Evolutionary conservation across 2,113 vertebrate genomes (phyloP).

Genomic region (Eclectus roratus): DNA sequence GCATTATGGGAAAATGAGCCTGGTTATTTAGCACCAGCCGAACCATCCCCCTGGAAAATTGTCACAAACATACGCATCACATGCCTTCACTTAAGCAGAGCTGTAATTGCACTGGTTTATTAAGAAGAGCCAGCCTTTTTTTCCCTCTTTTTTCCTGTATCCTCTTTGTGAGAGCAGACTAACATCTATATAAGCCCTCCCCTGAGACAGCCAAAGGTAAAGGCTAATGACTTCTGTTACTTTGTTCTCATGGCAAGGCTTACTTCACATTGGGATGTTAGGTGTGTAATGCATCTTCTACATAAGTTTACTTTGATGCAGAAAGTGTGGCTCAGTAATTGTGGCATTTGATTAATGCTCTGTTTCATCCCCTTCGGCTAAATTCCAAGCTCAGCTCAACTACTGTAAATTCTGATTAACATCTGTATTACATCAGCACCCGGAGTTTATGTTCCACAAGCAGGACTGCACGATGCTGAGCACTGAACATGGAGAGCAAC

Average conservation of each 20-base stretch:
- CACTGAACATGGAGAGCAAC: neutral
- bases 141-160: neutral
- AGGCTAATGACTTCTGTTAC: neutral
- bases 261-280: neutral
- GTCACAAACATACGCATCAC: slow-evolving; percentile 73
- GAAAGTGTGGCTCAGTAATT: neutral
- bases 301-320: neutral
- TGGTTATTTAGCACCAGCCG: slow-evolving; percentile 67
- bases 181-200: neutral
- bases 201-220: neutral
- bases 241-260: neutral
- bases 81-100: slow-evolving; percentile 64
- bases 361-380: neutral
- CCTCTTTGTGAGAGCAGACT: neutral
- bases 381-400: slow-evolving; percentile 2
- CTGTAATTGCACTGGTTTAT: slow-evolving; percentile 63
- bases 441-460: neutral
- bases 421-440: slow-evolving; percentile 19
- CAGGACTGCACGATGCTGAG: neutral
- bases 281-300: neutral
- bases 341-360: neutral
- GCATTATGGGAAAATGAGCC: slow-evolving; percentile 77
- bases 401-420: slow-evolving; percentile 28
- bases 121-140: neutral
- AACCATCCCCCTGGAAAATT: slow-evolving; percentile 77